These are phyloP conservation scores for Sycobia sp. DNA, from an alignment of 1,140 invertebrate species.

Conservation along the genomic window DNA sequence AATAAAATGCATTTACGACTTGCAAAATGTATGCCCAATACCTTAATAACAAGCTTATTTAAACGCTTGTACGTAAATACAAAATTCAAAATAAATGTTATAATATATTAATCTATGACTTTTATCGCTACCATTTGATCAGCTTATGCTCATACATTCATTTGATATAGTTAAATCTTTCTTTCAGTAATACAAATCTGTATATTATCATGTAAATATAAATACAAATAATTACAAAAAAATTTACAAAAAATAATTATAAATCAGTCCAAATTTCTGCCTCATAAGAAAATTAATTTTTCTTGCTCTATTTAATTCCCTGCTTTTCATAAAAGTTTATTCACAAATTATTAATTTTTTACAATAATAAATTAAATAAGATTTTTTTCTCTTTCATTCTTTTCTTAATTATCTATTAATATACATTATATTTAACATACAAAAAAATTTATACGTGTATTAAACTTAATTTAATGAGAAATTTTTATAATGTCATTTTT, in stretches of 20 bases:
- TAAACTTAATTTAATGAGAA: too few species aligned
- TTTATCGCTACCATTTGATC: constrained; percentile 31
- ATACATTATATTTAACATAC: too few species aligned
- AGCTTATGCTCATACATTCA: constrained; percentile 13
- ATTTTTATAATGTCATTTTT: too few species aligned
- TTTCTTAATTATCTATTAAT: too few species aligned
- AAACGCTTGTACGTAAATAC: constrained; percentile 32
- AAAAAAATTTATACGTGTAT: too few species aligned
- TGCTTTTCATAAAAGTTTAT: too few species aligned
- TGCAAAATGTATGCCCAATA: constrained; percentile 32
- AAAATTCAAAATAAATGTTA: constrained; percentile 30
- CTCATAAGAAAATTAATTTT: too few species aligned
- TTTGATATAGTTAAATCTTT: constrained; percentile 16
- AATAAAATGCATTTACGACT: constrained; percentile 28
- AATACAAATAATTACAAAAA: constrained; percentile 28
- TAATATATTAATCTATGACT: constrained; percentile 30
- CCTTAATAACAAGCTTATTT: constrained; percentile 29
- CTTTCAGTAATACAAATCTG: constrained; percentile 17
- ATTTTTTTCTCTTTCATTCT: too few species aligned
- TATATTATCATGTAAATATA: constrained; percentile 39
- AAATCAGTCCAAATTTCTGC: too few species aligned
- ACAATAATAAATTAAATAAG: too few species aligned
- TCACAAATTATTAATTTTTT: too few species aligned
- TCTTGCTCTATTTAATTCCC: too few species aligned
- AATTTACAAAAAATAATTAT: constrained; percentile 7